Evolutionary conservation across 1,140 invertebrate species (phyloP), one percentile per base, ranked within the genome.

Genomic region (Drosophila parvula): DNA sequence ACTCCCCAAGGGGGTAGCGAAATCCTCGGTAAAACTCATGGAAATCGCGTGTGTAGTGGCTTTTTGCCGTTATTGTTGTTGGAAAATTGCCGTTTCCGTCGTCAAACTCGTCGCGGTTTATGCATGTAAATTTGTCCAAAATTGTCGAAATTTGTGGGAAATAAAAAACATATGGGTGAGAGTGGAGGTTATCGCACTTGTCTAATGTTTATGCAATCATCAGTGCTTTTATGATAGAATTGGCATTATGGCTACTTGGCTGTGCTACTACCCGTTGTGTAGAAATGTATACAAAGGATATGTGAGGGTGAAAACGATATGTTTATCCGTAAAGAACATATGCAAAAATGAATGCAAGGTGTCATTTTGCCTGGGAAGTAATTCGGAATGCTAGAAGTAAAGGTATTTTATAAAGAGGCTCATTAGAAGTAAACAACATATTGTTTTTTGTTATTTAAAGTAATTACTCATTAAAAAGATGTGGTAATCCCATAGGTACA

Each of bases 51-150:
- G 82, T 67, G 82, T 86, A 81, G 83, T 79, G 78, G 56, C 45
- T 65, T 68, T 65, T 70, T 56, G 63, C 36, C 53, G 44, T 74
- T 73, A 61, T 79, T 77, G 78, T 82, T 88, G 79, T 79, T 68
- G 83, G 76, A 78, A 85, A 86, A 86, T 83, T 86, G 83, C 71
- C 61, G 61, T 71, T 88, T 86, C 83, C 83, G 83, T 74, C 67
- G 65, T 53, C 48, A 74, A 79, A 65, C 64, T 70, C 63, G 57
- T 44, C 58, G 81, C 85, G 69, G 78, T 68, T 84, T 84, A 85
- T 85, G 75, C 71, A 90, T 90, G 85, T 86, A 90, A 90, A 90
- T 90, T 90, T 90, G 86, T 90, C 74, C 73, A 75, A 90, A 90
- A 90, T 90, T 90, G 86, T 78, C 78, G 81, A 90, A 78, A 90